phyloP scores from a whole-genome alignment of 2,888 invertebrate species.

The Crocallis elinguaria region DNA sequence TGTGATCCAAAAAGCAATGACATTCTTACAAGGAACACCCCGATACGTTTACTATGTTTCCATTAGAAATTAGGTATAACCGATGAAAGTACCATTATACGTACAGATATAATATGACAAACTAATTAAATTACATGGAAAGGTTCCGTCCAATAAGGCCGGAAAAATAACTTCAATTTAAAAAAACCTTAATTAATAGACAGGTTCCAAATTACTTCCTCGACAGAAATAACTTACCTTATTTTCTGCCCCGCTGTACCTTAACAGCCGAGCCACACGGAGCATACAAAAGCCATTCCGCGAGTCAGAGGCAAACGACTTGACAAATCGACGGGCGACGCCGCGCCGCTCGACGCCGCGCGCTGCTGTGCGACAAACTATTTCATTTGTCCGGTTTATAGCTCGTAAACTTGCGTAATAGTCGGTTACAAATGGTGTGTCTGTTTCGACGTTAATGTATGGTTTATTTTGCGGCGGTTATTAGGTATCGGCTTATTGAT shows the following conservation, averaged over 20 bases:
- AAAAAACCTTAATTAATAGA: not conserved
- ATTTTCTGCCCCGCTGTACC: conserved; percentile 27
- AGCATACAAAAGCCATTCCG: conserved; percentile 57
- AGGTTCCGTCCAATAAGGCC: no score
- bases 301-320: conserved; percentile 48
- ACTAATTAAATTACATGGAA: no score
- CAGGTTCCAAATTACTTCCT: not conserved
- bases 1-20: no score
- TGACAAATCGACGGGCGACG: conserved; percentile 59
- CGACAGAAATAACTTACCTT: conserved; percentile 3
- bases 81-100: no score
- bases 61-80: no score
- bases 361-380: conserved; percentile 49
- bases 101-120: no score
- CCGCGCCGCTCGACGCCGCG: conserved; percentile 19
- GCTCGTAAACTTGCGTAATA: conserved; percentile 48
- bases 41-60: no score
- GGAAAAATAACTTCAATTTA: no score
- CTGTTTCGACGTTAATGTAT: conserved; percentile 50
- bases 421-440: conserved; percentile 40
- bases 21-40: no score
- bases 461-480: conserved; percentile 51
- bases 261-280: conserved; percentile 33
- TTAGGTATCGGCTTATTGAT: conserved; percentile 43
- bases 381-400: conserved; percentile 67